Percentiles rank a stretch among this genome's conserved stretches.
Evolutionary conservation across 1,140 invertebrate species (phyloP).

Genomic region (Trypoxylus dichotomus): DNA sequence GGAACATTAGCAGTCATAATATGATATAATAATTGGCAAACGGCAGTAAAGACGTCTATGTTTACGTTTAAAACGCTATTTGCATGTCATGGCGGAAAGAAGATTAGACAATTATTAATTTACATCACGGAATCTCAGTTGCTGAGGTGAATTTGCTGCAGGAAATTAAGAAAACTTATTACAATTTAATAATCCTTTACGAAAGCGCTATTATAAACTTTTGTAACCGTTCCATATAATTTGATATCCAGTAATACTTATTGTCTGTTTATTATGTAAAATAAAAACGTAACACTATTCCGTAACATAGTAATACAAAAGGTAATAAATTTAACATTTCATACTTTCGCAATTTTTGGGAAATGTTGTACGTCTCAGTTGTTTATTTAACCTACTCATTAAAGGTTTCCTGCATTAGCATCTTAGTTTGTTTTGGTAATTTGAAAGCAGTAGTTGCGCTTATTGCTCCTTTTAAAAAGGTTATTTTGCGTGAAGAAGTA

Average conservation of each 20-base stretch:
- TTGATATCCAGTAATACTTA: background rate
- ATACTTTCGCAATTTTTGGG: too few relatives aligned
- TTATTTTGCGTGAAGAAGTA: too few relatives aligned
- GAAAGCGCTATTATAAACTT: background rate
- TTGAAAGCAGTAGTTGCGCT: too few relatives aligned
- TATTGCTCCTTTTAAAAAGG: too few relatives aligned
- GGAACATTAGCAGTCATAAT: background rate
- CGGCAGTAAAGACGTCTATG: background rate
- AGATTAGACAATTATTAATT: background rate
- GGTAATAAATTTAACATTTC: too few relatives aligned
- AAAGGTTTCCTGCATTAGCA: too few relatives aligned
- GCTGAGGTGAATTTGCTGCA: background rate
- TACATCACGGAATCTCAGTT: background rate
- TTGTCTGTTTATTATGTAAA: too few relatives aligned
- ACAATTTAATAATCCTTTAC: background rate
- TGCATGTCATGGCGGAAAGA: background rate
- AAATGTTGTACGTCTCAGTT: too few relatives aligned
- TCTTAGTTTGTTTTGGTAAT: too few relatives aligned
- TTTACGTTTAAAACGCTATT: background rate
- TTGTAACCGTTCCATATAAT: background rate
- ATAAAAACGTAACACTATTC: too few relatives aligned
- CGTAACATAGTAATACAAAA: too few relatives aligned
- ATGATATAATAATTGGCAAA: background rate
- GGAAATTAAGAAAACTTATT: background rate
- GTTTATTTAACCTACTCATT: too few relatives aligned